A percentile compares a stretch with the other conserved stretches of the same genome.
phyloP scores from a whole-genome alignment of 2,797 vertebrate genomes.

The Malurus splendens region DNA sequence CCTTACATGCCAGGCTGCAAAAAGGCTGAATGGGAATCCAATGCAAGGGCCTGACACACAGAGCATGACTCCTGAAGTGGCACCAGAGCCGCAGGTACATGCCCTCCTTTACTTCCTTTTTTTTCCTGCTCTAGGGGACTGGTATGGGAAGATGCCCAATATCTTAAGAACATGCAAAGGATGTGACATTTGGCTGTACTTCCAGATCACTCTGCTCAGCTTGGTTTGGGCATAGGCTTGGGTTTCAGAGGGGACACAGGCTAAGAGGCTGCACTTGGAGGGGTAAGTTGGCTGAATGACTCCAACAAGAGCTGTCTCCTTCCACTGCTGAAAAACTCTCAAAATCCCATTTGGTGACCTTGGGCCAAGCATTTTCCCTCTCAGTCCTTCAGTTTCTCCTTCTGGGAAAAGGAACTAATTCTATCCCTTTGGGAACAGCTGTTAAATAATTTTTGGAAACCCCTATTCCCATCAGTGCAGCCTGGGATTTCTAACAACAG shows the following conservation, averaged over 20 bases:
- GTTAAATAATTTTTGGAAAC: background rate
- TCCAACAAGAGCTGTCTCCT: background rate
- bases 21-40: background rate
- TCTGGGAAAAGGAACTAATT: background rate
- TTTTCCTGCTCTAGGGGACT: background rate
- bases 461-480: background rate
- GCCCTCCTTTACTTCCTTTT: background rate
- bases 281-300: background rate
- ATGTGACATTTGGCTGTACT: background rate
- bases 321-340: background rate
- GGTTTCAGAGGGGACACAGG: background rate
- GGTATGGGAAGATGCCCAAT: background rate
- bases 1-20: background rate
- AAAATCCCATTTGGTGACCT: background rate
- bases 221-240: background rate
- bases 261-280: background rate
- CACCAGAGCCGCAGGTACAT: background rate
- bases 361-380: background rate
- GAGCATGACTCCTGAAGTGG: background rate
- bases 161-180: background rate
- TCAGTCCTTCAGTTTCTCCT: background rate
- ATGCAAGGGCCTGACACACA: background rate
- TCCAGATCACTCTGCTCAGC: background rate
- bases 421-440: background rate
- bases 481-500: background rate